Evolutionary conservation across 2,797 vertebrate genomes (phyloP).

Genomic region (Dipus sagitta): DNA sequence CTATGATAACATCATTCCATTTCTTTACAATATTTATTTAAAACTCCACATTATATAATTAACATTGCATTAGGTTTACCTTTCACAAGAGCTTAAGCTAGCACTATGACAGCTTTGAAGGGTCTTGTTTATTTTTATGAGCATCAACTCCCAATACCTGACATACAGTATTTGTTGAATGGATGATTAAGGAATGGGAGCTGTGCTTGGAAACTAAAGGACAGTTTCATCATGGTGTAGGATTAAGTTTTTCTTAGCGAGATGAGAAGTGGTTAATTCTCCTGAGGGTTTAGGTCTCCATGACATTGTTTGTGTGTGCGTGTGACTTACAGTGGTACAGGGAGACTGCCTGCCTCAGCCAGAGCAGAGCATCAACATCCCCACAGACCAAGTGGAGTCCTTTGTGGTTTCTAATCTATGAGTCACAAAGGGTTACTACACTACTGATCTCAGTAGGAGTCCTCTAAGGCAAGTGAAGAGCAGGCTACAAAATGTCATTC

Average conservation of each 20-base stretch:
- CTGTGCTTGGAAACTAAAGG: neutral
- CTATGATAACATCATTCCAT: neutral
- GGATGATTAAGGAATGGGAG: neutral
- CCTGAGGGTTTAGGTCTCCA: neutral
- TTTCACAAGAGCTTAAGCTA: neutral
- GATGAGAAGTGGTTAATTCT: neutral
- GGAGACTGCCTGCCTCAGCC: neutral
- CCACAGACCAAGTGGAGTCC: neutral
- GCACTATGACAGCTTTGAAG: neutral
- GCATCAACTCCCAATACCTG: neutral
- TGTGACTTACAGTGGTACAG: neutral
- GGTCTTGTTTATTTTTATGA: neutral
- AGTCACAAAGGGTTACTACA: neutral
- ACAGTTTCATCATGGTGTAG: neutral
- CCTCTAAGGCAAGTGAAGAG: neutral
- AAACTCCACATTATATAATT: neutral
- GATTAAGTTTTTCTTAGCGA: neutral
- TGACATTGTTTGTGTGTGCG: fast-evolving
- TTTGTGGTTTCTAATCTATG: neutral
- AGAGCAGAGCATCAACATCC: neutral
- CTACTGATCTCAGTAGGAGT: neutral
- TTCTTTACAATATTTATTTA: neutral
- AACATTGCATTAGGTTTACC: neutral
- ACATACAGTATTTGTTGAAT: neutral
- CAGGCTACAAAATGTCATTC: neutral